Evolutionary conservation across 1,140 invertebrate genomes (phyloP), one percentile per base, ranked within the genome.

Genomic region (Gryon sp.): DNA sequence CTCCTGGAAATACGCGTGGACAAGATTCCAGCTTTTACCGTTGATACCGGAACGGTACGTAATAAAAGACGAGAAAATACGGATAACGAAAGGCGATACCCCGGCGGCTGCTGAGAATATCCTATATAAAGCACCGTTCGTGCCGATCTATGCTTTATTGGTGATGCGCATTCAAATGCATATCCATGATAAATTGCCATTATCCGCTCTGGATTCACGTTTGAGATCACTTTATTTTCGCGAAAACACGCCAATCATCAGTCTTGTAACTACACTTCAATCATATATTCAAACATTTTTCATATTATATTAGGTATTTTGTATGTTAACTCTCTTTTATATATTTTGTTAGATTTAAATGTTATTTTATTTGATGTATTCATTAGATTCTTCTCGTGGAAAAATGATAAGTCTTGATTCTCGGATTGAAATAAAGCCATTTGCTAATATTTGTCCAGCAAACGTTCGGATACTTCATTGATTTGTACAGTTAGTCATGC

Each of bases 1-100:
- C 74, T 77, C 66, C 74, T 77, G 74, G 74, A 77, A 77, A 36
- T 72, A 68, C 74, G 74, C 60, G 74, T 66, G 74, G 66, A 77
- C 74, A 72, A 72, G 74, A 72, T 77, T 77, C 74, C 74, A 72
- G 66, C 38, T 66, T 77, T 77, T 66, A 77, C 66, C 74, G 74
- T 77, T 72, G 74, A 77, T 68, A 72, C 60, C 46, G 53, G 60
- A 72, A 77, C 55, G 53, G n/a, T 36, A 11, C 40, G 66, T 72
- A 72, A 77, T 77, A 68, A 77, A 77, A 77, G 74, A 53, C 60
- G 45, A 52, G 66, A 72, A 41, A 52, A 46, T 60, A 22, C 59
- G 59, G 59, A 76, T 76, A 65, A 69, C 65, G 73, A 63, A 68
- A 76, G 26, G 32, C 62, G 53, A 62, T 76, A 50, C 16, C 41